A percentile compares a stretch with the other conserved stretches of the same genome.
These are phyloP conservation scores for Sicus ferrugineus DNA, from an alignment of 2,888 invertebrate species.

Conservation along the genomic window DNA sequence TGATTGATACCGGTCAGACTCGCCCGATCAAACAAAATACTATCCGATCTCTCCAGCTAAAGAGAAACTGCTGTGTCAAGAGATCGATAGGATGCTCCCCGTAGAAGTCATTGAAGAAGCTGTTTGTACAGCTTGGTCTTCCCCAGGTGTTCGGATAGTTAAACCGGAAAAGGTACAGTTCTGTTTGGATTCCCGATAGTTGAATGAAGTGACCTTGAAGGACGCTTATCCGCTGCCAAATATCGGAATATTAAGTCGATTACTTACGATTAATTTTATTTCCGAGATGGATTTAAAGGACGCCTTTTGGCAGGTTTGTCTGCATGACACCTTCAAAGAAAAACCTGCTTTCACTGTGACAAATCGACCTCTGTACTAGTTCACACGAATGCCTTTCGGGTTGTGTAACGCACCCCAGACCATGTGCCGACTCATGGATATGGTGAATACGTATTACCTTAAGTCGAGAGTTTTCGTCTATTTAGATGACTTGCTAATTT, in stretches of 20 bases:
- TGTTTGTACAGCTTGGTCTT: constrained; percentile 17
- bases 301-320: constrained; percentile 36
- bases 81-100: constrained; percentile 33
- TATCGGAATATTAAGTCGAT: constrained; percentile 35
- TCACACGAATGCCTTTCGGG: too few relatives aligned
- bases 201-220: constrained; percentile 33
- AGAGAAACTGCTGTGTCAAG: constrained; percentile 29
- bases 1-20: background rate
- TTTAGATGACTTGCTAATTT: constrained; percentile 37
- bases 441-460: constrained; percentile 34
- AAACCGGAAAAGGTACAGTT: constrained; percentile 27
- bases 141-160: constrained; percentile 16
- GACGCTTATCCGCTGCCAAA: constrained; percentile 37
- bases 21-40: background rate
- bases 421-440: too few relatives aligned
- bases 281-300: constrained; percentile 30
- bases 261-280: constrained; percentile 33
- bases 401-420: too few relatives aligned
- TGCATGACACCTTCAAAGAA: too few relatives aligned
- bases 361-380: too few relatives aligned
- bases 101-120: constrained; percentile 47
- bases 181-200: constrained; percentile 24
- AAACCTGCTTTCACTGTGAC: too few relatives aligned
- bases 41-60: constrained; percentile 24
- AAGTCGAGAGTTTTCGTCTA: constrained; percentile 33